Evolutionary conservation across 2,888 invertebrate species (phyloP), one percentile per base, ranked within the genome.

Genomic region (Chrysodeixis includens): DNA sequence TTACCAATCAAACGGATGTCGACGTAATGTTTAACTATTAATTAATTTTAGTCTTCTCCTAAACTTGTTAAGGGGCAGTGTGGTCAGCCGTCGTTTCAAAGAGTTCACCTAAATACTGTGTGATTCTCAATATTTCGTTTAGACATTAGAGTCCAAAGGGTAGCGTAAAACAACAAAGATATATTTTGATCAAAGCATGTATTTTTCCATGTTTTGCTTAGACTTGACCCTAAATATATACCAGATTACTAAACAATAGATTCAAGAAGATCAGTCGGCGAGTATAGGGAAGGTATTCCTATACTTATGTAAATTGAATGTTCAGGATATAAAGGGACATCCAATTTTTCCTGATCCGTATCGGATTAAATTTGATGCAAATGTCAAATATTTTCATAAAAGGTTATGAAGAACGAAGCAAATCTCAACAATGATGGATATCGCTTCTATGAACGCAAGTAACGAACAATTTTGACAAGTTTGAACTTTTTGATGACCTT

Each of bases 241-340:
- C 3, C 35, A 35, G 35, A 35, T 35, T 35, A 35, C 35, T 35
- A 35, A 12, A 35, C 12, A 35, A 14, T 35, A n/a, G n/a, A 35
- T 14, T 4, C 35, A 26, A 6, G 26, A n/a, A 40, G n/a, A 40
- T 10, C 46, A 49, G 46, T 10, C 46, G 46, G 20, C 10, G 20
- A 2, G 10, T 6, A 40, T 6, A 14, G n/a, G 10, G 16, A 9
- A 49, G 8, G 20, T 20, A 20, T 49, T 20, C 20, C 46, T 46
- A 46, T 46, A 49, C 20, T 20, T 20, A 49, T 18, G 18, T 49
- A 49, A 49, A 20, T 49, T 49, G 10, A 49, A 49, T 49, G 20
- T 18, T 46, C 8, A 3, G 18, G n/a, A 16, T 16, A 44, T 49
- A 7, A 20, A 49, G 9, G 1, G 18, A 18, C 46, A 18, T 20